Evolutionary conservation across 2,797 vertebrate species (phyloP).

Genomic region (Poecilia picta): DNA sequence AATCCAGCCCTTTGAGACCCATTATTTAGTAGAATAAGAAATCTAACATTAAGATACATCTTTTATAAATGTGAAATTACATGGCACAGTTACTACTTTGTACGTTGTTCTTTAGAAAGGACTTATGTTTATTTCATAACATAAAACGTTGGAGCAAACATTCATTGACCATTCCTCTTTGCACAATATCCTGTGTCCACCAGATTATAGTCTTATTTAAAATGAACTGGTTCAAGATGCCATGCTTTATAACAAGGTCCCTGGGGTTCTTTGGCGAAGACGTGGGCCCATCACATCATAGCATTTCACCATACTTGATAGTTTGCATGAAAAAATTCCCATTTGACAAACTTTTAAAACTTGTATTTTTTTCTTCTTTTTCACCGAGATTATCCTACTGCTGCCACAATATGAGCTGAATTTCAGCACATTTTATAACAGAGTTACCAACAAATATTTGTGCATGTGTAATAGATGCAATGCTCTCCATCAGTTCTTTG

Average conservation of each 20-base stretch:
- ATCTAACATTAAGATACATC: background rate
- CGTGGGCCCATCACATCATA: too few relatives aligned
- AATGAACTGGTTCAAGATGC: background rate
- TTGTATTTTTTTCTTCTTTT: background rate
- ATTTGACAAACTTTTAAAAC: background rate
- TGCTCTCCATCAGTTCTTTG: conserved; percentile 9
- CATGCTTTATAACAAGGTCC: background rate
- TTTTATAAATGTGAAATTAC: background rate
- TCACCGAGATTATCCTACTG: background rate
- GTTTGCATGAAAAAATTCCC: too few relatives aligned
- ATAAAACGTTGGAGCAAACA: background rate
- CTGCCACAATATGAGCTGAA: background rate
- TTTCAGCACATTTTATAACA: background rate
- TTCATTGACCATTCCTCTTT: background rate
- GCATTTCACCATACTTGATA: too few relatives aligned
- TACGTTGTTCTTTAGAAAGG: background rate
- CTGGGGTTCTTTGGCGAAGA: too few relatives aligned
- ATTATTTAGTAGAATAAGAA: background rate
- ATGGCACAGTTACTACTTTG: background rate
- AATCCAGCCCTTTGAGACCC: background rate
- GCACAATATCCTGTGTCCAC: background rate
- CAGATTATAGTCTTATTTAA: background rate
- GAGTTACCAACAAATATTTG: conserved; percentile 9
- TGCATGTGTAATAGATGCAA: conserved; percentile 27
- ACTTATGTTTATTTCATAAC: background rate